phyloP scores from a whole-genome alignment of 2,797 vertebrate genomes.

The Pempheris klunzingeri region DNA sequence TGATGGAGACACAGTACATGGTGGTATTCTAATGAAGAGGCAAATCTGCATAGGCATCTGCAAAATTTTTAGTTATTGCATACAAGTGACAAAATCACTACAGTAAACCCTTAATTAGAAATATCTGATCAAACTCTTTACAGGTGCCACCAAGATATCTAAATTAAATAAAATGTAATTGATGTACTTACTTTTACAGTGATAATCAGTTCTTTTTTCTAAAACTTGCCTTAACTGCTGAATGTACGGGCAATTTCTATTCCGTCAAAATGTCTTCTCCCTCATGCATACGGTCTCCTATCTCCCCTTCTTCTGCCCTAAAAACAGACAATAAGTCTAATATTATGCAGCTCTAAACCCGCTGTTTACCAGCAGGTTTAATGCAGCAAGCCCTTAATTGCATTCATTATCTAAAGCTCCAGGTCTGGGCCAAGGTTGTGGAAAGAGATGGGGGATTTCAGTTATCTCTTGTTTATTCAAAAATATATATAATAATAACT shows the following conservation, averaged over 20 bases:
- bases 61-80: neutral
- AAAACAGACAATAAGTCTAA: conserved; percentile 69
- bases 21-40: neutral
- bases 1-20: neutral
- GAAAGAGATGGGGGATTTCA: conserved; percentile 83
- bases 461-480: conserved; percentile 86
- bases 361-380: conserved; percentile 83
- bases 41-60: neutral
- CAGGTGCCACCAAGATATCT: neutral
- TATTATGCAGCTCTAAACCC: conserved; percentile 75
- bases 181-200: neutral
- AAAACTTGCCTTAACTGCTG: conserved; percentile 36
- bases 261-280: conserved; percentile 56
- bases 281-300: conserved; percentile 51
- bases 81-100: neutral
- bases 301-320: conserved; percentile 65
- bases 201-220: conserved; percentile 19
- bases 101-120: conserved; percentile 2
- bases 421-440: conserved; percentile 81
- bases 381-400: conserved; percentile 84
- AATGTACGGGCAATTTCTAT: conserved; percentile 33
- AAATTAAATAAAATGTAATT: conserved; percentile 9
- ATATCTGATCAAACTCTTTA: conserved; percentile 5
- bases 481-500: conserved; percentile 84
- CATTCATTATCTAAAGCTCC: conserved; percentile 87